Conservation (phyloP, 2,797 vertebrate genomes). For the Euphonia xanthogaster region DNA sequence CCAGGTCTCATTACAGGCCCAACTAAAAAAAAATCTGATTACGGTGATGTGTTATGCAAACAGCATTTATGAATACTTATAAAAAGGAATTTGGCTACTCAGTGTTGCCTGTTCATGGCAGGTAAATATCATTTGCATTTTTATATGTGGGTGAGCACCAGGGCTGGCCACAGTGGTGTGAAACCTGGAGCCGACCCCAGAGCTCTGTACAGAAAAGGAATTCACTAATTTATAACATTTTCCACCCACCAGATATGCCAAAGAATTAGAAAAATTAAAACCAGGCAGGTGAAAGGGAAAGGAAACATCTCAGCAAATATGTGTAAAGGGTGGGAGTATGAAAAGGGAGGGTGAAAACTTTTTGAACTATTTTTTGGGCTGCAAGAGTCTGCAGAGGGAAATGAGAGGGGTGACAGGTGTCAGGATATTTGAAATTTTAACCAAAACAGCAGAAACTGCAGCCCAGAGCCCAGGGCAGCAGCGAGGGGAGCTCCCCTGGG, state of each 20-base stretch:
- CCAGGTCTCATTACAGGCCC: not conserved
- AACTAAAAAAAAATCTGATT: not conserved
- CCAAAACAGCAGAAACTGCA: not conserved
- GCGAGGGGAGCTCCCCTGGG: not conserved
- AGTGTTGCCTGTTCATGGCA: not conserved
- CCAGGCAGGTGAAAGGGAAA: not conserved
- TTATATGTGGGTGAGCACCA: not conserved
- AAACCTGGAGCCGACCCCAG: not conserved
- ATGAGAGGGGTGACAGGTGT: not conserved
- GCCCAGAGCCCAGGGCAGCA: not conserved
- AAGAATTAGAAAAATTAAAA: not conserved
- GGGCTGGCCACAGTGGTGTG: not conserved
- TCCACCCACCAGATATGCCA: not conserved
- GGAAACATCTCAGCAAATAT: not conserved
- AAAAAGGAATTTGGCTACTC: not conserved
- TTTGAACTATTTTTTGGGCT: not conserved
- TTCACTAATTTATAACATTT: not conserved
- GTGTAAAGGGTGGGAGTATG: not conserved
- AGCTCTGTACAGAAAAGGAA: not conserved
- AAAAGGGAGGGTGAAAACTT: not conserved
- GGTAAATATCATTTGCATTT: conserved; percentile 18
- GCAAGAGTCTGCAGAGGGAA: not conserved
- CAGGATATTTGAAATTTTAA: not conserved
- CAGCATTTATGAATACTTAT: not conserved
- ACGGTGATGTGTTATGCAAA: not conserved